Evolutionary conservation across 2,888 invertebrate genomes (phyloP).

Genomic region (Ochropleura leucogaster): DNA sequence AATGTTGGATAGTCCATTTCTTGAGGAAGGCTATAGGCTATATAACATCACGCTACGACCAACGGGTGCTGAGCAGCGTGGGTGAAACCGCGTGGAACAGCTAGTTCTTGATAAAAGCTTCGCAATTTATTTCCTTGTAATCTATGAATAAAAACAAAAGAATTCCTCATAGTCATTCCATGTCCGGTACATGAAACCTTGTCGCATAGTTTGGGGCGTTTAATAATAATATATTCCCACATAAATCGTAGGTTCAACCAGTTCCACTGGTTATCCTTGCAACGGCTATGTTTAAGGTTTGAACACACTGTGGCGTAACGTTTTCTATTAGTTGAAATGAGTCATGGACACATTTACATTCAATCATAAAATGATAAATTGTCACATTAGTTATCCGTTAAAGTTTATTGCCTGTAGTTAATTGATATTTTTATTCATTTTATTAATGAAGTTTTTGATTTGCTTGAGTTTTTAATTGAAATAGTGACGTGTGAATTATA

Average conservation of each 20-base stretch:
- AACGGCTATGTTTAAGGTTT: conserved; percentile 27
- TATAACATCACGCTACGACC: too few relatives aligned
- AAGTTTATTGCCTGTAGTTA: neutral
- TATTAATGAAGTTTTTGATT: neutral
- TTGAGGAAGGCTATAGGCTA: too few relatives aligned
- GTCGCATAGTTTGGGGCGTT: conserved; percentile 10
- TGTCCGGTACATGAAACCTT: conserved; percentile 45
- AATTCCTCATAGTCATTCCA: conserved; percentile 1
- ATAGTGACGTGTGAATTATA: neutral
- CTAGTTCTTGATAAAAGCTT: neutral
- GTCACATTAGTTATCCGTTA: neutral
- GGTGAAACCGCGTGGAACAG: too few relatives aligned
- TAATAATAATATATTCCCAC: conserved; percentile 43
- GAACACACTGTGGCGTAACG: conserved; percentile 43
- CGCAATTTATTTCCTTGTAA: neutral
- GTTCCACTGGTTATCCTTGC: conserved; percentile 61
- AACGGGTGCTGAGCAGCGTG: too few relatives aligned
- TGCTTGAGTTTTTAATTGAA: neutral
- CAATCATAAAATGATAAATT: conserved; percentile 16
- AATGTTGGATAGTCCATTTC: too few relatives aligned
- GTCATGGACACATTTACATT: conserved; percentile 35
- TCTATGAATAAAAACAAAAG: conserved; percentile 1
- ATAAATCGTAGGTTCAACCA: conserved; percentile 39
- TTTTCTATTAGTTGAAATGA: conserved; percentile 13
- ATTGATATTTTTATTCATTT: neutral